Base-by-base conservation (phyloP, 2,797 vertebrate species). In the Poeciliopsis gracilis region DNA sequence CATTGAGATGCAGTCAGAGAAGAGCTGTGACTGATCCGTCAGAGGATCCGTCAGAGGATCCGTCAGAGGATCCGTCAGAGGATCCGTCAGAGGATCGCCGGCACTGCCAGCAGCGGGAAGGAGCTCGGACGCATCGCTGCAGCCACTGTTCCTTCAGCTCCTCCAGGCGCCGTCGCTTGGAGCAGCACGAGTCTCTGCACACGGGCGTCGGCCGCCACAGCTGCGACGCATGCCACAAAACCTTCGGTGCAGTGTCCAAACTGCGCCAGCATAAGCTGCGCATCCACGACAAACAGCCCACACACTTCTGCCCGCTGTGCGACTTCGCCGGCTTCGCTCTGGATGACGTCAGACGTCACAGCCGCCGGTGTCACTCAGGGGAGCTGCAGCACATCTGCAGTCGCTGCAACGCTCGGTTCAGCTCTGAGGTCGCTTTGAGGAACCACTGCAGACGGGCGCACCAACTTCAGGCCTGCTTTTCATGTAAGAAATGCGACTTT, bases 121-220 rank as follows among this genome's bases (percentile, higher is more conserved):
- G 96, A 0, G 90, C 95, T 4, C 96, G 94, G 63, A 97, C 97
- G 0, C 94, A 98, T 91, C 86, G 88, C 23, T 99, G 98, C 82
- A 91, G 20, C 7, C 97, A 96, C 89, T 99, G 98, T 0, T 93
- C 96, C 36, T 99, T 99, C 85, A 97, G 96, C 90, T 98, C 97
- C 72, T 95, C 96, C 0, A 94, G 97, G 2, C 96, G 96, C 12
- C 98, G 99, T 82, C 96, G 98, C 18, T 84, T 99, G 77, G 96
- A 97, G 8, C 97, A 98, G 10, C 98, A 99, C 51, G 96, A 97
- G 88, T 98, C 98, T 46, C 92, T 97, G 77, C 98, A 99, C 93
- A 99, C 98, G 0, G 97, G 98, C 0, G 81, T 97, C 53, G 98
- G 98, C 3, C 97, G 98, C 12, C 96, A 97, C 33, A n/a, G 89